Base-by-base conservation (phyloP, 2,888 invertebrate genomes). In the Lepidocyrtinus sp. region DNA sequence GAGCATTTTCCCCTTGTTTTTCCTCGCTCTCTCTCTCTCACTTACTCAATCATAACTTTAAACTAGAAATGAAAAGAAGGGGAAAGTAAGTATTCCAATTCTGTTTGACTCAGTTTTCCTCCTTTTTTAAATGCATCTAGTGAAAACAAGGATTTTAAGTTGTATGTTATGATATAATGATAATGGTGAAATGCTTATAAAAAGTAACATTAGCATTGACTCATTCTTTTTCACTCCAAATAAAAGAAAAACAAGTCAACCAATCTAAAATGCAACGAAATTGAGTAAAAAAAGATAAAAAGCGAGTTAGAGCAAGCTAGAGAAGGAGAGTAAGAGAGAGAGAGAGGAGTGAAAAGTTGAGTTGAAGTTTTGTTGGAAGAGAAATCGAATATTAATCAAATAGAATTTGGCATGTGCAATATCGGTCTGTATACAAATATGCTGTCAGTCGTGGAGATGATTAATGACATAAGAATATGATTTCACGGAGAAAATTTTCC, bases 321-420 rank as follows among this genome's bases (percentile, higher is more conserved):
- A 67, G 45, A 68, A 50, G 67, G 64, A 59, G 27, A 62, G 63
- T 59, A 64, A 65, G 62, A 61, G 67, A 75, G 71, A 71, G 74
- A 69, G 68, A 71, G 68, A 68, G 82, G 70, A 79, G 82, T 82
- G 82, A 81, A 76, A 82, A 84, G 82, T 84, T 81, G 81, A 84
- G 81, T 82, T 82, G 79, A 84, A 82, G 81, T 81, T n/a, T n/a
- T 84, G 82, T 80, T 75, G 75, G 75, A 75, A 75, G 75, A 82
- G 85, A 85, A 86, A 86, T 86, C 85, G 87, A 85, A 86, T 87
- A 86, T 86, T 87, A 86, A 86, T 87, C 86, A 87, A 86, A 87
- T 86, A 86, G 87, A 86, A 86, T 86, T 86, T 86, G 87, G 87
- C 86, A 86, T 86, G 86, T 86, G 87, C 86, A 86, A 87, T 87